Conservation (phyloP, 2,888 invertebrate genomes). For the Sipha maydis region DNA sequence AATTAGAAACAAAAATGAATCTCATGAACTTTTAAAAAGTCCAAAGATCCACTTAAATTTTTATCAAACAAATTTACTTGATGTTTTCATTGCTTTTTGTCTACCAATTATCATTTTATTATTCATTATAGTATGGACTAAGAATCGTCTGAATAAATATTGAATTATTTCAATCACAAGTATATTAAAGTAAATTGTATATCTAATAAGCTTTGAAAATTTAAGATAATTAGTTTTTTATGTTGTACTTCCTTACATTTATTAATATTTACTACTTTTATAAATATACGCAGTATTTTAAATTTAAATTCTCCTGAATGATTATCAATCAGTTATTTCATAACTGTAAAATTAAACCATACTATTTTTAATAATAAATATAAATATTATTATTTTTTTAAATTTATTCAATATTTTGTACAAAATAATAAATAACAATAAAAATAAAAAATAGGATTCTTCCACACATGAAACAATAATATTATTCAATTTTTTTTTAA, state of each 20-base stretch:
- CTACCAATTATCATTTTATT: neutral
- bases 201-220: no score
- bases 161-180: neutral
- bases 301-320: no score
- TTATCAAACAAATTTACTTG: conserved; percentile 20
- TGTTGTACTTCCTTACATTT: no score
- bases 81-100: neutral
- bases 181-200: no score
- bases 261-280: no score
- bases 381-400: conserved; percentile 17
- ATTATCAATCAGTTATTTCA: no score
- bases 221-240: no score
- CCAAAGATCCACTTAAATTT: conserved; percentile 36
- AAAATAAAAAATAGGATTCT: conserved; percentile 61
- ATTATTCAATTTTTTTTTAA: conserved; percentile 41
- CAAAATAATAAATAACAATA: conserved; percentile 62
- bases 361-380: neutral
- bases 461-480: conserved; percentile 48
- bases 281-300: no score
- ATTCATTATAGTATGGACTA: neutral
- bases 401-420: conserved; percentile 62
- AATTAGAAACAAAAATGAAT: conserved; percentile 32
- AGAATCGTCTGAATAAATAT: neutral
- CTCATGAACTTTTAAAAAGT: conserved; percentile 25
- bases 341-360: no score